These are phyloP conservation scores for Hozukius guyotensis DNA, from an alignment of 2,797 vertebrate species.

Conservation along the genomic window DNA sequence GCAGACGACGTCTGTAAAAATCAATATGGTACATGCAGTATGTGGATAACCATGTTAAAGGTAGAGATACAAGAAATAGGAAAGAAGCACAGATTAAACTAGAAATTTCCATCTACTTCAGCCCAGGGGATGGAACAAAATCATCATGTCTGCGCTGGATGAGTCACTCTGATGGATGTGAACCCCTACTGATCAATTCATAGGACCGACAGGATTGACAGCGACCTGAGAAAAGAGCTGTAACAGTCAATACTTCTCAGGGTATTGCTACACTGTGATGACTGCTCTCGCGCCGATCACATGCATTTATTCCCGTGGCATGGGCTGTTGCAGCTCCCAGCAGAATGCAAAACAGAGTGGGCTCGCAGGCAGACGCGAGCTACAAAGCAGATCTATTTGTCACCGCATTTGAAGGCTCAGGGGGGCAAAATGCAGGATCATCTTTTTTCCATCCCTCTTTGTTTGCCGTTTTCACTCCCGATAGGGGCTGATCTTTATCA, in stretches of 20 bases:
- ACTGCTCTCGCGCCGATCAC: conserved; percentile 52
- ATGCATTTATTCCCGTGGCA: conserved; percentile 63
- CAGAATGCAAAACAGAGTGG: conserved; percentile 68
- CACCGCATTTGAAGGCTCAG: conserved; percentile 65
- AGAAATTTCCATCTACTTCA: conserved; percentile 22
- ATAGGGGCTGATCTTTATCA: conserved; percentile 80
- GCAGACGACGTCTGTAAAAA: background rate
- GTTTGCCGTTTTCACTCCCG: conserved; percentile 66
- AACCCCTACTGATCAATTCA: conserved; percentile 65
- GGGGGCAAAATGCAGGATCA: conserved; percentile 72
- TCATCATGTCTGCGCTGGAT: conserved; percentile 52
- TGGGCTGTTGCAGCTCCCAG: conserved; percentile 31
- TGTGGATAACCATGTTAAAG: conserved; percentile 6
- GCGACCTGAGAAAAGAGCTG: conserved; percentile 63
- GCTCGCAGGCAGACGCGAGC: conserved; percentile 42
- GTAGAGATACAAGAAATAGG: background rate
- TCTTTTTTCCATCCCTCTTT: conserved; percentile 68
- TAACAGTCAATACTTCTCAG: conserved; percentile 61
- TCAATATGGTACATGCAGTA: background rate
- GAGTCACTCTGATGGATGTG: conserved; percentile 65
- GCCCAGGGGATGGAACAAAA: conserved; percentile 36
- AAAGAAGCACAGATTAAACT: conserved; percentile 31
- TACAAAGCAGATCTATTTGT: conserved; percentile 67
- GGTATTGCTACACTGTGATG: conserved; percentile 43
- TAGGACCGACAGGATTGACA: conserved; percentile 58